These are phyloP conservation scores for Goniozus legneri DNA, from an alignment of 1,140 invertebrate species.

Conservation along the genomic window DNA sequence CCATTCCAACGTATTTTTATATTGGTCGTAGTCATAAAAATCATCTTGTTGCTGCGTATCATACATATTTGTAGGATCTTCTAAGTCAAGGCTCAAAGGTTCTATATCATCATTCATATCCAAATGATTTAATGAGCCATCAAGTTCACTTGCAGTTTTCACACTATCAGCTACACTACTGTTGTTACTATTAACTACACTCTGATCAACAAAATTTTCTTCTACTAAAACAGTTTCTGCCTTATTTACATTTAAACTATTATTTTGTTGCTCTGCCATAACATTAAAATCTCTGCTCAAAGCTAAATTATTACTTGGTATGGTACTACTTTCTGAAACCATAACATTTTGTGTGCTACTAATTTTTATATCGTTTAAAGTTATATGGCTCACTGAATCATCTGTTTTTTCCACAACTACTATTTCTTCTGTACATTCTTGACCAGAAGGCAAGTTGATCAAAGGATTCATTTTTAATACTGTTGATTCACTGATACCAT, in stretches of 20 bases:
- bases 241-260: slow-evolving; percentile 26
- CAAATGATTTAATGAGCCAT: slow-evolving; percentile 31
- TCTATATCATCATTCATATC: slow-evolving; percentile 36
- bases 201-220: slow-evolving; percentile 25
- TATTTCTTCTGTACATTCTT: slow-evolving; percentile 29
- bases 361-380: slow-evolving; percentile 36
- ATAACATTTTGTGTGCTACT: slow-evolving; percentile 28
- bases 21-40: slow-evolving; percentile 50
- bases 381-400: slow-evolving; percentile 36
- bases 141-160: slow-evolving; percentile 32
- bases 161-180: slow-evolving; percentile 42
- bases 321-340: slow-evolving; percentile 20
- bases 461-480: slow-evolving; percentile 1
- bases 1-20: slow-evolving; percentile 27
- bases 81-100: slow-evolving; percentile 38
- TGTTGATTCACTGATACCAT: slow-evolving; percentile 28
- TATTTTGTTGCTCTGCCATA: slow-evolving; percentile 1
- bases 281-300: slow-evolving; percentile 18
- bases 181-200: slow-evolving; percentile 35
- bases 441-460: slow-evolving; percentile 11
- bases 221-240: slow-evolving; percentile 20
- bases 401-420: slow-evolving; percentile 40
- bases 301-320: slow-evolving; percentile 25
- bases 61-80: slow-evolving; percentile 31
- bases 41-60: slow-evolving; percentile 38